phyloP scores from a whole-genome alignment of 2,888 invertebrate genomes.

The Euzetes globulus region DNA sequence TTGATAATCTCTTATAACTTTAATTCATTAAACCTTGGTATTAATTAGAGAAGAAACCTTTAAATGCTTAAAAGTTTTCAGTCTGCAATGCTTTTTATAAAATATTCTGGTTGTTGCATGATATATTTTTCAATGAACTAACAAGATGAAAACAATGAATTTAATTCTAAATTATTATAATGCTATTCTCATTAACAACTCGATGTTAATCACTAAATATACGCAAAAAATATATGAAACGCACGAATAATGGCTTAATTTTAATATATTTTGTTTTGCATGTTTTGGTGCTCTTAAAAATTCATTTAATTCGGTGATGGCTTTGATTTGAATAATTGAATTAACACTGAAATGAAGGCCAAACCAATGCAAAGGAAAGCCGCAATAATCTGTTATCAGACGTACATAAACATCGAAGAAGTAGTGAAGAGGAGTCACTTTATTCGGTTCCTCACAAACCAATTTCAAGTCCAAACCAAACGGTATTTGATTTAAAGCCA shows the following conservation, averaged over 20 bases:
- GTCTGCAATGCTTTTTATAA: too few relatives aligned
- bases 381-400: not conserved
- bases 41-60: too few relatives aligned
- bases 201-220: not conserved
- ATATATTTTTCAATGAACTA: too few relatives aligned
- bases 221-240: not conserved
- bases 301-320: conserved; percentile 9
- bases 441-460: conserved; percentile 11
- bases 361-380: conserved; percentile 2
- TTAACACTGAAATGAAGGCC: not conserved
- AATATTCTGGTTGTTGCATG: too few relatives aligned
- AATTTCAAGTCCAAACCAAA: not conserved
- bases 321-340: not conserved
- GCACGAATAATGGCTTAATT: not conserved
- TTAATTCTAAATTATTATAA: too few relatives aligned
- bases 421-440: conserved; percentile 21
- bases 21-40: too few relatives aligned
- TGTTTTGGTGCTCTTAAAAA: not conserved
- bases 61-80: too few relatives aligned
- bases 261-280: conserved; percentile 13
- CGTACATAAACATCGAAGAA: not conserved
- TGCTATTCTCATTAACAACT: too few relatives aligned
- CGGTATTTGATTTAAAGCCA: not conserved
- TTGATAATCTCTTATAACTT: too few relatives aligned
- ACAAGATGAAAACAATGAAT: too few relatives aligned